Percentiles rank a stretch among this genome's conserved stretches.
Conservation (phyloP, 1,140 invertebrate species). For the Drosophila navojoa region DNA sequence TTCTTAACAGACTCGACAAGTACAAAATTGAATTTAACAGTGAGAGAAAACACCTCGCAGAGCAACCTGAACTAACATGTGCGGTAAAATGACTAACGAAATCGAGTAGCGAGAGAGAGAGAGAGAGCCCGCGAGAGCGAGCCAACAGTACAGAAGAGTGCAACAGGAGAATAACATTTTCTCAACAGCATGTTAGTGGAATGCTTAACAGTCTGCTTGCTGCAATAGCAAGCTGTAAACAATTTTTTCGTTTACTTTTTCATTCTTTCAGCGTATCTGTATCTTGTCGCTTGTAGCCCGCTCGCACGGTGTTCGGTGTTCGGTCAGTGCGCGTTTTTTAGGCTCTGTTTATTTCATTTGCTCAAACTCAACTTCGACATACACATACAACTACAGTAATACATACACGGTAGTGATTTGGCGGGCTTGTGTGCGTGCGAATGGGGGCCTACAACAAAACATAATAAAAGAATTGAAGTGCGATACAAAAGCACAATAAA, state of each 20-base stretch:
- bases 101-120: neutral
- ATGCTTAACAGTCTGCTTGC: slow-evolving; percentile 10
- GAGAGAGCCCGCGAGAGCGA: neutral
- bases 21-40: slow-evolving; percentile 29
- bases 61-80: slow-evolving; percentile 18
- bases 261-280: slow-evolving; percentile 49
- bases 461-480: slow-evolving; percentile 43
- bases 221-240: slow-evolving; percentile 16
- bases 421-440: slow-evolving; percentile 67
- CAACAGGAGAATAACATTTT: slow-evolving; percentile 3
- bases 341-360: slow-evolving; percentile 55
- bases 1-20: slow-evolving; percentile 27
- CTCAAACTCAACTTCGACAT: slow-evolving; percentile 52
- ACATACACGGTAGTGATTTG: slow-evolving; percentile 78
- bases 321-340: slow-evolving; percentile 52
- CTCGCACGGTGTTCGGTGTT: slow-evolving; percentile 34
- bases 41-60: slow-evolving; percentile 28
- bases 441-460: slow-evolving; percentile 54
- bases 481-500: slow-evolving; percentile 37
- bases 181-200: slow-evolving; percentile 10
- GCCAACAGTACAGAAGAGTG: slow-evolving; percentile 13
- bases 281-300: slow-evolving; percentile 41
- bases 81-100: slow-evolving; percentile 18
- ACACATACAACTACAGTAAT: slow-evolving; percentile 53
- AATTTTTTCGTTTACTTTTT: slow-evolving; percentile 39